Evolutionary conservation across 2,797 vertebrate genomes (phyloP), one percentile per base, ranked within the genome.

Genomic region (Semotilus atromaculatus): DNA sequence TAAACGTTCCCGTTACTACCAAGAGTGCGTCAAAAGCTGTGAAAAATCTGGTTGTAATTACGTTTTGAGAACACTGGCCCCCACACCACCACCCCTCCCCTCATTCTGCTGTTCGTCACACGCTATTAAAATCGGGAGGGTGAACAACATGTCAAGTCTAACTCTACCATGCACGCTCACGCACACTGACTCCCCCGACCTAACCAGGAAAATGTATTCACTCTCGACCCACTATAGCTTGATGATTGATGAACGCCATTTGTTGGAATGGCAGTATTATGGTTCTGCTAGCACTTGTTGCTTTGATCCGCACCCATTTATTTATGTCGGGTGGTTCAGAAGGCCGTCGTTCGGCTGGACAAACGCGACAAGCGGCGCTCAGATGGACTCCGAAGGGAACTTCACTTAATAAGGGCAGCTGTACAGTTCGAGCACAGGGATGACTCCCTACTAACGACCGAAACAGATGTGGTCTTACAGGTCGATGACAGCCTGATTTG

Each of bases 41-140:
- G 87, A 86, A 83, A 90, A 92, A 91, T 92, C 90, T 93, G 91
- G 89, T 90, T 85, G 86, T 90, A 85, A 88, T 93, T 92, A 90
- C 51, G 55, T 60, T 89, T 88, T 23, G 21, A 53, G 71, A 53
- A 62, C 11, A 34, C 60, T 26, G 38, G 31, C 81, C 70, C 64
- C 60, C 83, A 3, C 29, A 31, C 4, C 18, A 34, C 5, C 9
- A 34, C 26, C 36, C 86, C 34, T 23, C 43, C 84, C 66, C 72
- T 18, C 84, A 68, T 81, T 88, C 86, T 73, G 45, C 87, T 81
- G 86, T 85, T 89, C 86, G 85, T 85, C 81, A 51, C 85, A 87
- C 81, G 55, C 87, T 88, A 86, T 90, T 88, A 90, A 85, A 77
- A 78, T 48, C 31, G 38, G 64, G 38, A 82, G 53, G 75, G 67